Evolutionary conservation across 2,888 invertebrate species (phyloP).

Genomic region (Junonia oenone): DNA sequence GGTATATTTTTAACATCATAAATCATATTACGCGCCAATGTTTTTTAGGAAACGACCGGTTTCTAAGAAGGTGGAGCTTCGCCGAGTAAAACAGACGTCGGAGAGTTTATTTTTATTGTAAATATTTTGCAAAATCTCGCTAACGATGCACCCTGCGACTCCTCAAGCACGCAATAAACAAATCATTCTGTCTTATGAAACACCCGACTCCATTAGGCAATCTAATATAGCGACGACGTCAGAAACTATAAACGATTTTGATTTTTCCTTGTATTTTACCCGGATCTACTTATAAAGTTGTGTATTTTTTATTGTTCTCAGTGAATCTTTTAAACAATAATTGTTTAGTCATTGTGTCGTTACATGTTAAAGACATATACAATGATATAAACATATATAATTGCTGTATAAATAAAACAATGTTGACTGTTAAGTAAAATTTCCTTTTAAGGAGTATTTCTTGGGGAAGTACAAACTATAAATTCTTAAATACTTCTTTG

Average conservation of each 20-base stretch:
- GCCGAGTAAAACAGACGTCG: slow-evolving; percentile 4
- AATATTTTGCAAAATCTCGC: background rate
- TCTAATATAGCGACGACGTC: background rate
- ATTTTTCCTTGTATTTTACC: background rate
- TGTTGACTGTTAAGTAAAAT: background rate
- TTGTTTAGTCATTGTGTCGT: background rate
- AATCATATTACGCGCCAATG: background rate
- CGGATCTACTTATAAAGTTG: background rate
- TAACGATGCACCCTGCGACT: background rate
- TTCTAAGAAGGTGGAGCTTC: slow-evolving; percentile 5
- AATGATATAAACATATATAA: background rate
- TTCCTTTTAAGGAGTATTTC: slow-evolving; percentile 4
- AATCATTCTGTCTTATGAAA: background rate
- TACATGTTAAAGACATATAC: background rate
- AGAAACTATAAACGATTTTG: background rate
- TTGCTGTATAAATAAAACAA: background rate
- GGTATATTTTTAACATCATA: background rate
- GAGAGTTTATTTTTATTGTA: slow-evolving; percentile 3
- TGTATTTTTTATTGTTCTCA: background rate
- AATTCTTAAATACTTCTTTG: background rate
- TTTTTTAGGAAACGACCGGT: slow-evolving; percentile 6
- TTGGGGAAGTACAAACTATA: background rate
- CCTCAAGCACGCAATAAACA: background rate
- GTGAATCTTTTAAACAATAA: background rate
- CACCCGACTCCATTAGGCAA: background rate